Conservation (phyloP, 2,888 invertebrate genomes). For the Tetropium fuscum region DNA sequence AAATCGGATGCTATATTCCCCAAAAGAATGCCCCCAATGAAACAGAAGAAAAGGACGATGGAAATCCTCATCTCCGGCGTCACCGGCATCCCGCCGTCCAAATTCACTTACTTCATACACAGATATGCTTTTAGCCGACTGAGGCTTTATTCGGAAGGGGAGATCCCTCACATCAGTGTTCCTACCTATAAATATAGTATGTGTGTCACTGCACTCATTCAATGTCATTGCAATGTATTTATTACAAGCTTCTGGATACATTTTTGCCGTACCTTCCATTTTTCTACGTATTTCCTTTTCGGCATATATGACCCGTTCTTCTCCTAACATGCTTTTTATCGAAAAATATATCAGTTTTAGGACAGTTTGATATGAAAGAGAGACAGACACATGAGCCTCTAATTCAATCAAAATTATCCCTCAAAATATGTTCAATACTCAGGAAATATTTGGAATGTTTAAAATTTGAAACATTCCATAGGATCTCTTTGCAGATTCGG, state of each 20-base stretch:
- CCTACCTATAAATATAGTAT: slow-evolving; percentile 55
- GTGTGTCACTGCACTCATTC: slow-evolving; percentile 53
- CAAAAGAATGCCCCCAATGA: not conserved
- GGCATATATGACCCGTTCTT: too few relatives aligned
- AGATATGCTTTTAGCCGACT: slow-evolving; percentile 64
- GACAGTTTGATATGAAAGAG: too few relatives aligned
- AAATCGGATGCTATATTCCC: not conserved
- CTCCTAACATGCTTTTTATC: too few relatives aligned
- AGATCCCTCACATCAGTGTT: slow-evolving; percentile 42
- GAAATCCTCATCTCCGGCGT: slow-evolving; percentile 30
- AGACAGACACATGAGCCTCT: too few relatives aligned
- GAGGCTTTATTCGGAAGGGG: slow-evolving; percentile 55
- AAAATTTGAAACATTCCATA: too few relatives aligned
- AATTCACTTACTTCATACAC: slow-evolving; percentile 67
- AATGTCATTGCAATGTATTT: slow-evolving; percentile 32
- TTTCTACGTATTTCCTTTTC: too few relatives aligned
- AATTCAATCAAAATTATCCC: too few relatives aligned
- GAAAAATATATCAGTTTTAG: too few relatives aligned
- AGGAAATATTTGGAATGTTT: too few relatives aligned
- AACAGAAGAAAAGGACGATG: slow-evolving; percentile 23
- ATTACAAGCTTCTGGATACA: slow-evolving; percentile 28
- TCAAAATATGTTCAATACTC: too few relatives aligned
- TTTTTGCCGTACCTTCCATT: slow-evolving; percentile 3
- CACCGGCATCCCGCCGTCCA: slow-evolving; percentile 56
- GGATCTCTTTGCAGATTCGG: too few relatives aligned